Evolutionary conservation across 1,140 invertebrate genomes (phyloP).

Genomic region (Calephelis virginiensis): DNA sequence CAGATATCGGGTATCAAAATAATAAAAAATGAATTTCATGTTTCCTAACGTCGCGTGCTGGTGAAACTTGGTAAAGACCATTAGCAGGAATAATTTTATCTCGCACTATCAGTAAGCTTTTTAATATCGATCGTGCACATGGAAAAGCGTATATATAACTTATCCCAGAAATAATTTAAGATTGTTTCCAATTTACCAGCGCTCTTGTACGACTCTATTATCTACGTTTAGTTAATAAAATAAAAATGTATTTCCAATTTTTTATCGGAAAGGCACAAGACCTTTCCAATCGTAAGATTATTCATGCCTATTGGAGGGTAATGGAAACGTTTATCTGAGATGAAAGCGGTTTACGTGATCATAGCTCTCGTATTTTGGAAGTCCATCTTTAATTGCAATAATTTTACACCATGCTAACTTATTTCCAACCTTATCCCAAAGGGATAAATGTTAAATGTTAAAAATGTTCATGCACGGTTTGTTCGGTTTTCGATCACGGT

Average conservation of each 20-base stretch:
- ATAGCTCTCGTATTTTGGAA: slow-evolving; percentile 25
- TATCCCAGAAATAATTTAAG: too few relatives aligned
- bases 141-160: too few relatives aligned
- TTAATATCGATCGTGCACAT: too few relatives aligned
- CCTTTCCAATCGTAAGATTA: slow-evolving; percentile 26
- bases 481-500: slow-evolving; percentile 10
- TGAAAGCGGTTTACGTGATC: slow-evolving; percentile 43
- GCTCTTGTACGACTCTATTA: too few relatives aligned
- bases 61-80: too few relatives aligned
- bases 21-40: too few relatives aligned
- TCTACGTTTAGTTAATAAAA: background rate
- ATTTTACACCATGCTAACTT: background rate
- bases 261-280: background rate
- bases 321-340: slow-evolving; percentile 36
- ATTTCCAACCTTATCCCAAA: background rate
- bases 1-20: too few relatives aligned
- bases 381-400: slow-evolving; percentile 13
- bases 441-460: background rate
- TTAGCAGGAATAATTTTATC: too few relatives aligned
- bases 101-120: too few relatives aligned
- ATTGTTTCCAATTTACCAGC: too few relatives aligned
- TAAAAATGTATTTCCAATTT: slow-evolving; percentile 1
- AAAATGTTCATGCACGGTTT: slow-evolving; percentile 5
- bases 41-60: too few relatives aligned
- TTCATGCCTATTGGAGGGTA: slow-evolving; percentile 33